Percentiles rank a stretch among this genome's conserved stretches.
Evolutionary conservation across 1,140 invertebrate genomes (phyloP).

Genomic region (Homalodisca vitripennis): DNA sequence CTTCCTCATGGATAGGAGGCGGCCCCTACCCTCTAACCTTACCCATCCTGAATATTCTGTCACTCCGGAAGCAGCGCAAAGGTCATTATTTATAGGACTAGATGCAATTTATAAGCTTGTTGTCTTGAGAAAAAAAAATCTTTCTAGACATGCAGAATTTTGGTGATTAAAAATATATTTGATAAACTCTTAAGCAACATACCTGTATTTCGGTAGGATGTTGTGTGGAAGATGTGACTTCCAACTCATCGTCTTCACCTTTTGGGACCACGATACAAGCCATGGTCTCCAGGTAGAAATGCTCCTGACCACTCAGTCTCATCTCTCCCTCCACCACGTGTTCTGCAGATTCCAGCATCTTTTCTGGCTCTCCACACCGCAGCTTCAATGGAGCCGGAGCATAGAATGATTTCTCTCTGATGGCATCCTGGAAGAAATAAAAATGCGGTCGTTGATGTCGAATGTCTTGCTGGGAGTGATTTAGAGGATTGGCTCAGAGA

Average conservation of each 20-base stretch:
- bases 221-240: constrained; percentile 82
- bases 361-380: constrained; percentile 63
- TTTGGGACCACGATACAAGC: constrained; percentile 71
- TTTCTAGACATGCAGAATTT: too few species aligned
- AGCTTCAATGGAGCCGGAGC: constrained; percentile 53
- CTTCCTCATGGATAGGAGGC: too few species aligned
- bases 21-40: too few species aligned
- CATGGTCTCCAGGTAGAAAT: constrained; percentile 95
- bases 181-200: too few species aligned
- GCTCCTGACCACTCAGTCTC: constrained; percentile 88
- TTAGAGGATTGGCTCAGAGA: background rate
- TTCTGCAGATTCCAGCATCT: constrained; percentile 63
- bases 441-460: too few species aligned
- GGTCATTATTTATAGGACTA: too few species aligned
- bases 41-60: too few species aligned
- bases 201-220: constrained; percentile 72
- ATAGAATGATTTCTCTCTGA: constrained; percentile 68
- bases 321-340: constrained; percentile 70
- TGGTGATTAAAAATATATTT: too few species aligned
- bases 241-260: constrained; percentile 80
- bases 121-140: too few species aligned
- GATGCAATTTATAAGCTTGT: too few species aligned
- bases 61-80: too few species aligned
- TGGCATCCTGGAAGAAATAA: constrained; percentile 66
- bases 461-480: too few species aligned